Evolutionary conservation across 2,888 invertebrate species (phyloP).

Genomic region (Griposia aprilina): DNA sequence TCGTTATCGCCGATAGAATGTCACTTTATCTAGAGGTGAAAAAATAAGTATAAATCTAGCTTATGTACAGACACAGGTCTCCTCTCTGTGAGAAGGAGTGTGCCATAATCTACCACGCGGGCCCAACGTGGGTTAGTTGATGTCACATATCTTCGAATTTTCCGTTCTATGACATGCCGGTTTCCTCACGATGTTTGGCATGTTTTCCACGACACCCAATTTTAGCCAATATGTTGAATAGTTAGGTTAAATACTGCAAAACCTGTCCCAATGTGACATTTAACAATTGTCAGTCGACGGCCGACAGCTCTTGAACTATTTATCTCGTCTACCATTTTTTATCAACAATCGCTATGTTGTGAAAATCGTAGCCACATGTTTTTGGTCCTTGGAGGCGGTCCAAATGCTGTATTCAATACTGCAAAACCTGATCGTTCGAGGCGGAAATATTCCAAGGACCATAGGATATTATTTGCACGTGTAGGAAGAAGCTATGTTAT

Average conservation of each 20-base stretch:
- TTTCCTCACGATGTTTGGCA: too few relatives aligned
- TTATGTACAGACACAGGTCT: background rate
- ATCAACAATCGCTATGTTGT: background rate
- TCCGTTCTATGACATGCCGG: too few relatives aligned
- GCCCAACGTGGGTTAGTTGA: too few relatives aligned
- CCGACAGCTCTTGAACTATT: background rate
- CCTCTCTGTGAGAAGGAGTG: too few relatives aligned
- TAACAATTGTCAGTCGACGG: background rate
- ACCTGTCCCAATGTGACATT: background rate
- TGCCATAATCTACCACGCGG: too few relatives aligned
- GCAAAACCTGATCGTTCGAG: background rate
- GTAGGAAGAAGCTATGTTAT: conserved; percentile 11
- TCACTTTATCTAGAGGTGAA: background rate
- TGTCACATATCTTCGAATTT: too few relatives aligned
- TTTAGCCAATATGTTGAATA: background rate
- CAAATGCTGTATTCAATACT: background rate
- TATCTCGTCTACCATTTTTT: background rate
- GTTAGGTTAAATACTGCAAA: background rate
- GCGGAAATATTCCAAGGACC: too few relatives aligned
- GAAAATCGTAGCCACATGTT: background rate
- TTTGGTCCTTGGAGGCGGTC: background rate
- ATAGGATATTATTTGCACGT: conserved; percentile 19
- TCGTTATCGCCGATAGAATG: background rate
- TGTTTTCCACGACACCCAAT: background rate
- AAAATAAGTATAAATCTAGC: background rate